Conservation (phyloP, 2,888 invertebrate genomes). For the Rhaphigaster nebulosa region DNA sequence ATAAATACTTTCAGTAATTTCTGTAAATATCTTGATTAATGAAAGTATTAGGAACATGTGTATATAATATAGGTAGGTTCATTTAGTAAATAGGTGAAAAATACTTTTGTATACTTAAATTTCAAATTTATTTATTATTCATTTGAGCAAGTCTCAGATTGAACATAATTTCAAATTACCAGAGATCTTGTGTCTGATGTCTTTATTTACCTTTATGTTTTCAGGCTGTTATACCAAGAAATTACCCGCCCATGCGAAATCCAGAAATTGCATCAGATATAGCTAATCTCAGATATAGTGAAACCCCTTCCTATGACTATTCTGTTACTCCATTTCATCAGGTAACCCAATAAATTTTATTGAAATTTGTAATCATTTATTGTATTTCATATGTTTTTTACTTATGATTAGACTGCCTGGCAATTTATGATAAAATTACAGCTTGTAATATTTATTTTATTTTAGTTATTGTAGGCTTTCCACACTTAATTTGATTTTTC, state of each 20-base stretch:
- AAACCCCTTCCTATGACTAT: slow-evolving; percentile 64
- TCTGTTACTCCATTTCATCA: slow-evolving; percentile 63
- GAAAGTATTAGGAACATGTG: too few species aligned
- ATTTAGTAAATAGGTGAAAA: too few species aligned
- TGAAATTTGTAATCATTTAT: background rate
- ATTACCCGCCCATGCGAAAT: slow-evolving; percentile 38
- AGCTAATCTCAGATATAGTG: slow-evolving; percentile 61
- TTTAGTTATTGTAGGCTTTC: too few species aligned
- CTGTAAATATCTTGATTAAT: too few species aligned
- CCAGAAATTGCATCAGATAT: slow-evolving; percentile 47
- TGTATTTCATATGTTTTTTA: background rate
- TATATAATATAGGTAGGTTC: too few species aligned
- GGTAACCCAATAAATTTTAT: slow-evolving; percentile 51
- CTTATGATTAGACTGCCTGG: background rate
- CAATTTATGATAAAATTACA: background rate
- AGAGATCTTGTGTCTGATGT: background rate
- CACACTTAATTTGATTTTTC: too few species aligned
- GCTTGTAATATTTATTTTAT: background rate
- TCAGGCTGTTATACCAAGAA: slow-evolving; percentile 48
- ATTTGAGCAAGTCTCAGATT: background rate
- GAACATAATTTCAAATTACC: background rate
- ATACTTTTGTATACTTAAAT: too few species aligned
- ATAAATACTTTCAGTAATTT: too few species aligned
- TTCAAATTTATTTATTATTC: too few species aligned
- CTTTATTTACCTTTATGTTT: background rate